Evolutionary conservation across 2,113 vertebrate species (phyloP), one percentile per base, ranked within the genome.

Genomic region (Centropristis striata): DNA sequence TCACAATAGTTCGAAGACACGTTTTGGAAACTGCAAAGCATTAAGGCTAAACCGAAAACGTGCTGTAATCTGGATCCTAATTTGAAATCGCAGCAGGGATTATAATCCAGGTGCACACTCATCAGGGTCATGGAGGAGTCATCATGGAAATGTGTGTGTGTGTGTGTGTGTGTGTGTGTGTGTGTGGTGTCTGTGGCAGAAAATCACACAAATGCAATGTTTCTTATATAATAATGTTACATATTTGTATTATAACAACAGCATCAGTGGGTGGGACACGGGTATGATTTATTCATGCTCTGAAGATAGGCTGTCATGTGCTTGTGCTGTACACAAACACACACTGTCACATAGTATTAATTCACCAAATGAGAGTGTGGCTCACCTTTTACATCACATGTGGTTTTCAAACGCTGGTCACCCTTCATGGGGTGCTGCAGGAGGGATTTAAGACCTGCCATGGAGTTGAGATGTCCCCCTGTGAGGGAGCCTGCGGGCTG

Each of bases 351-450:
- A 54, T 3, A 15, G 2, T 13, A 41, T 39, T 32, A 44, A 32
- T 49, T 23, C 13, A 41, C 36, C 39, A 71, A 37, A 63, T 53
- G 11, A n/a, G 47, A 59, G 21, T 42, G 55, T 5, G 12, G 54
- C 55, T 92, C 77, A 96, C 95, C 94, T 93, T 95, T 96, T 27
- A 64, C 69, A 41, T 95, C 94, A 25, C 86, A 89, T 23, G 88
- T 81, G 75, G 60, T 86, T 90, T 94, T 96, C 39, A 91, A 54
- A 8, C 93, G 88, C 57, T 93, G 94, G 76, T 95, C 95, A 63
- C 88, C 91, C 72, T 95, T 96, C 75, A 94, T 86, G n/a, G 95
- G 93, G 49, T 93, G 93, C 85, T 95, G 95, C 80, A 95, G 86
- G 21, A 95, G 95, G 53, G 95, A 93, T 49, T 95, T 96, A 11